Base-by-base conservation (phyloP, 2,888 invertebrate species). In the Holacanthella duospinosa region DNA sequence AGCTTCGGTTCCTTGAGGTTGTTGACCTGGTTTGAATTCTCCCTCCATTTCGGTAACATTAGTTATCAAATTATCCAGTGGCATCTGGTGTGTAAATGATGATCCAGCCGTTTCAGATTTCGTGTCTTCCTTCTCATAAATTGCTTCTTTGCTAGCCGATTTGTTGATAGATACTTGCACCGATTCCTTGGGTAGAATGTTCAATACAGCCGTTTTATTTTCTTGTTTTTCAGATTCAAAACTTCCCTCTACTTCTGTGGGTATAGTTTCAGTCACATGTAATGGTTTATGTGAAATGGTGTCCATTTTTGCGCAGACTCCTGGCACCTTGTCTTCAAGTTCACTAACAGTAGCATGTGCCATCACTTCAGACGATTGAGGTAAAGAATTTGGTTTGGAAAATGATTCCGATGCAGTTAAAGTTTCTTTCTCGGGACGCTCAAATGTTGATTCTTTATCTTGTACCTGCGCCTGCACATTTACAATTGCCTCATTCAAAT, bases 1-100 rank as follows among this genome's bases (percentile, higher is more conserved):
- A 21, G 48, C 48, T 48, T 9, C 48, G 48, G 4, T 48, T 48
- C 48, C 48, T n/a, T 4, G 4, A 16, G 48, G 48, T 48, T 21
- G 12, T 21, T 9, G 12, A n/a, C 48, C 48, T n/a, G 12, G 19
- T 21, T 48, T 48, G 19, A 4, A 48, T 4, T 48, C 48, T 48
- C 48, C 48, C 21, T 48, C 48, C 12, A n/a, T 48, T 21, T 48
- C 48, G 4, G 48, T 21, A 58, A 55, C 57, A 55, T 58, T 61
- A 57, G 3, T 55, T 27, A 1, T 25, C 29, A 29, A 61, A 64
- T 53, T 61, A 54, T 36, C 61, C 59, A 9, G 61, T 43, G 3
- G 55, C 26, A 29, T 61, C 61, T 44, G 56, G n/a, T 6, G 48
- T 9, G 4, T 44, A 6, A n/a, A 28, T 29, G 48, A 48, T 16